phyloP scores from a whole-genome alignment of 1,140 invertebrate genomes.

The Pogonus chalceus region DNA sequence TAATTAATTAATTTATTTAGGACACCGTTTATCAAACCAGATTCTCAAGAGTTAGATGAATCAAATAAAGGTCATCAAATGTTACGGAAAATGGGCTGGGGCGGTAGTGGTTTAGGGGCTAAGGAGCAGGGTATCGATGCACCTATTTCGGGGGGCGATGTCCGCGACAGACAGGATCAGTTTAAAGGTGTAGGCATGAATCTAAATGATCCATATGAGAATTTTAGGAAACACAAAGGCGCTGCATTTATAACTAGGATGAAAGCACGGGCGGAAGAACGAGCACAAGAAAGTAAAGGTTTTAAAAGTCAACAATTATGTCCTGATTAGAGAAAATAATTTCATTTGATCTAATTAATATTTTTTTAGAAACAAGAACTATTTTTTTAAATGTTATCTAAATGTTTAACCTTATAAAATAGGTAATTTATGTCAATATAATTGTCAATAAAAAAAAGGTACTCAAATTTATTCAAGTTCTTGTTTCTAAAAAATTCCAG shows the following conservation, averaged over 20 bases:
- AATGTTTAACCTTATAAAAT: no score
- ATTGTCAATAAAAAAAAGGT: no score
- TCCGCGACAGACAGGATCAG: slow-evolving; percentile 80
- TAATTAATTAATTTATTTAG: slow-evolving; percentile 15
- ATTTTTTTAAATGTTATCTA: no score
- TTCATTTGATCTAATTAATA: no score
- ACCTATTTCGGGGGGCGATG: slow-evolving; percentile 84
- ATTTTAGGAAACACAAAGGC: slow-evolving; percentile 92
- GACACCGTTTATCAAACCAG: slow-evolving; percentile 19
- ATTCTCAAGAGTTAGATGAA: slow-evolving; percentile 55
- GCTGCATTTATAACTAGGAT: slow-evolving; percentile 93
- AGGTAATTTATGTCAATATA: no score
- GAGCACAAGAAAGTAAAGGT: slow-evolving; percentile 43
- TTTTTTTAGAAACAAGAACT: no score
- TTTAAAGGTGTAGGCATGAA: slow-evolving; percentile 89
- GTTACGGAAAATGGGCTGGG: slow-evolving; percentile 93
- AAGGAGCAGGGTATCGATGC: slow-evolving; percentile 91
- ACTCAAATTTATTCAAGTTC: no score
- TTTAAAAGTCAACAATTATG: background rate
- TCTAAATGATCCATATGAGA: slow-evolving; percentile 91
- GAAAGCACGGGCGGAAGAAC: slow-evolving; percentile 82
- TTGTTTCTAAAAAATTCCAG: no score
- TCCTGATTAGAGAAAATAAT: no score
- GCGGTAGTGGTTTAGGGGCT: slow-evolving; percentile 70
- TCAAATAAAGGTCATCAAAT: slow-evolving; percentile 94